Base-by-base conservation (phyloP, 1,140 invertebrate genomes). In the Drosophila teissieri region DNA sequence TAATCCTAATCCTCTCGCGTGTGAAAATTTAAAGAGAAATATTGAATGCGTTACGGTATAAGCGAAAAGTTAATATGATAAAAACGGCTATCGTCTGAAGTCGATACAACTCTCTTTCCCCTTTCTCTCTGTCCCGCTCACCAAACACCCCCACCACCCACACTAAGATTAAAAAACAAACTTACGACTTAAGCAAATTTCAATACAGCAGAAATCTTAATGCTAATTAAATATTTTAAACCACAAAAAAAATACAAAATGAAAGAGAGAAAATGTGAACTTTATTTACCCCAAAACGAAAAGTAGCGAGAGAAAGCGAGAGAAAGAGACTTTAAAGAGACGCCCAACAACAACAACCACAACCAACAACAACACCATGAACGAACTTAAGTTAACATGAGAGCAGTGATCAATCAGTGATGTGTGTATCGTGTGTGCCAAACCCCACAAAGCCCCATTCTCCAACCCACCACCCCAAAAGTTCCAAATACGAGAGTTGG, bases 171-270 rank as follows among this genome's bases (percentile, higher is more conserved):
- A 74, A 78, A 81, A 81, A 86, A 85, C 78, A 81, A 85, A 85
- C 82, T 85, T 85, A 85, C 74, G 45, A 85, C 80, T 60, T 86
- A 86, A 86, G 82, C 82, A 86, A 85, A 85, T 86, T 85, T 86
- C 77, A 73, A 78, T 58, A 69, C 63, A 65, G 58, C 55, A 68
- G 64, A 79, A 37, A 69, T 49, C 53, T 57, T 64, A 69, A 70
- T 69, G 68, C 60, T 74, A 82, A 86, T 82, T 70, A 76, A 63
- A 86, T 88, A 86, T 86, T 82, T 78, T 65, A 74, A 86, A 69
- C 56, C 40, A 61, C 55, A 78, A 67, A 55, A 45, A 77, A 79
- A 85, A 68, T 86, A 78, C 84, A 74, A 74, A 67, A 86, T 39
- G 75, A 88, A 80, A 73, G 77, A 84, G 81, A 84, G 78, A 80